These are phyloP conservation scores for Ochotona princeps DNA, from an alignment of 2,113 vertebrate genomes.

Conservation along the genomic window DNA sequence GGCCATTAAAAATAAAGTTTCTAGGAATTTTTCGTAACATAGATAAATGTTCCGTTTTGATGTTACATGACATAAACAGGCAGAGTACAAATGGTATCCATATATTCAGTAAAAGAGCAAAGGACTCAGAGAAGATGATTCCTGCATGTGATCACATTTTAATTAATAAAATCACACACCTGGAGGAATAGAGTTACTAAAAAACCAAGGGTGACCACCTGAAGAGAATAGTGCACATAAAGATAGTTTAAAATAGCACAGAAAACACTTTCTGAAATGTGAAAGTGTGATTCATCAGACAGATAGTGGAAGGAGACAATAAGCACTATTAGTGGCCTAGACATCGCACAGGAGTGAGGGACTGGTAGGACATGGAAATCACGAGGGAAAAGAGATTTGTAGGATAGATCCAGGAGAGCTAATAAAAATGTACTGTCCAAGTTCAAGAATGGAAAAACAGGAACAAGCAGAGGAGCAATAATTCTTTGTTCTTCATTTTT, in stretches of 20 bases:
- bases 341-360: neutral
- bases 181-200: neutral
- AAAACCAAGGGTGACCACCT: neutral
- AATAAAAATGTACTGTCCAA: neutral
- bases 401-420: neutral
- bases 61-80: neutral
- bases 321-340: neutral
- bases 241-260: neutral
- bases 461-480: neutral
- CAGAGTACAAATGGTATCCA: neutral
- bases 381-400: neutral
- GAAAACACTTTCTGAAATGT: neutral
- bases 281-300: neutral
- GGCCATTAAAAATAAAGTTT: constrained; percentile 41
- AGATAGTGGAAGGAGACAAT: constrained; percentile 11
- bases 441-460: constrained; percentile 17
- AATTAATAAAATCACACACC: neutral
- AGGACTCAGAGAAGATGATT: neutral
- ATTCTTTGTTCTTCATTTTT: constrained; percentile 48
- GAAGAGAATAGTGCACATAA: neutral
- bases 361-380: neutral
- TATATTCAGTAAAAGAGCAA: constrained; percentile 26
- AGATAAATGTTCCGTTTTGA: constrained; percentile 34
- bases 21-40: neutral
- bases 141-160: neutral